Evolutionary conservation across 2,113 vertebrate genomes (phyloP).

Genomic region (Aptenodytes forsteri): DNA sequence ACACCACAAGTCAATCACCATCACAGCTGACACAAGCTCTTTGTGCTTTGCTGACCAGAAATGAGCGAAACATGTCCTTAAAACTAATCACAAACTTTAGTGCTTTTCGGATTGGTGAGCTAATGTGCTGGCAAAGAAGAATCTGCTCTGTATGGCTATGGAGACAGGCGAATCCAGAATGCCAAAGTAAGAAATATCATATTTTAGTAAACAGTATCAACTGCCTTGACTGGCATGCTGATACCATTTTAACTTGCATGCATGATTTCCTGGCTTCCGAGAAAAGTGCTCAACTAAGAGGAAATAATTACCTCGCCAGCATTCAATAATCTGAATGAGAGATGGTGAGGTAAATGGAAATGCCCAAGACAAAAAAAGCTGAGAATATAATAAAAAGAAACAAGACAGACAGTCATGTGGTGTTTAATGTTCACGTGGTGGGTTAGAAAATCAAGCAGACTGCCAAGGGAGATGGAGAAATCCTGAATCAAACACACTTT

Average conservation of each 20-base stretch:
- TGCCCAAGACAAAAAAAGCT: neutral
- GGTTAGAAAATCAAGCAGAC: neutral
- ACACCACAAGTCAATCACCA: neutral
- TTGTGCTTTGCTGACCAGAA: neutral
- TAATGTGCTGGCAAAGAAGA: neutral
- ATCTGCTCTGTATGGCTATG: neutral
- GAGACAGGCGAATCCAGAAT: neutral
- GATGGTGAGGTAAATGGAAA: neutral
- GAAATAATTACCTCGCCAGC: neutral
- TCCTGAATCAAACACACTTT: neutral
- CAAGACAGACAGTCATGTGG: neutral
- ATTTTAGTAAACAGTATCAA: neutral
- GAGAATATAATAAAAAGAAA: neutral
- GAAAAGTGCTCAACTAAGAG: neutral
- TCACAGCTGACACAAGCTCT: neutral
- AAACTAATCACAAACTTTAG: neutral
- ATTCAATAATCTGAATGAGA: neutral
- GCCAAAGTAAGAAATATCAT: neutral
- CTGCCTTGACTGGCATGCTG: neutral
- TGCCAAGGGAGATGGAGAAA: neutral
- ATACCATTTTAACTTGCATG: neutral
- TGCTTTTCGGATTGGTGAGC: fast-evolving
- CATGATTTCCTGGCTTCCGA: neutral
- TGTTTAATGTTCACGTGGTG: neutral
- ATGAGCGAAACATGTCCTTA: neutral